phyloP scores from a whole-genome alignment of 2,797 vertebrate species.

The Coreius guichenoti region DNA sequence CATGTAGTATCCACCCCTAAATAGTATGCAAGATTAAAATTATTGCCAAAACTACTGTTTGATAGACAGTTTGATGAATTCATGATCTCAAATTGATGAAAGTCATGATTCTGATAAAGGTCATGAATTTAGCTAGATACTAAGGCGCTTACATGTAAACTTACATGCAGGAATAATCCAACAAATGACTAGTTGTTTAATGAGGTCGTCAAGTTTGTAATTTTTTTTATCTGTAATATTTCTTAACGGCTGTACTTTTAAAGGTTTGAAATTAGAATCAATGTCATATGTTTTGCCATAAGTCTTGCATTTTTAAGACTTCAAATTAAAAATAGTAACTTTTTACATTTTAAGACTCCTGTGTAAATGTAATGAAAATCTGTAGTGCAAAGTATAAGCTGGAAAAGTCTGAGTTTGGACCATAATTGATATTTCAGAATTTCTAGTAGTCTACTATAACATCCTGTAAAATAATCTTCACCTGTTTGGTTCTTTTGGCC shows the following conservation, averaged over 20 bases:
- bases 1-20: not conserved
- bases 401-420: not conserved
- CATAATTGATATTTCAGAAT: not conserved
- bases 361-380: not conserved
- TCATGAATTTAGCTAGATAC: not conserved
- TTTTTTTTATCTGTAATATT: not conserved
- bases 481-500: conserved; percentile 98
- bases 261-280: not conserved
- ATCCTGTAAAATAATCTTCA: conserved; percentile 57
- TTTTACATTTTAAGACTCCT: not conserved
- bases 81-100: not conserved
- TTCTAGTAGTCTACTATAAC: not conserved
- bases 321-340: not conserved
- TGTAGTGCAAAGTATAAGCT: not conserved
- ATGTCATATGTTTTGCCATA: not conserved
- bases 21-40: too few species aligned
- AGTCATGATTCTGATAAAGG: not conserved
- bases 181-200: too few species aligned
- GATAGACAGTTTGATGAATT: not conserved
- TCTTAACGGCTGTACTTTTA: not conserved
- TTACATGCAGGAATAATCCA: not conserved
- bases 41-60: not conserved
- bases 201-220: too few species aligned
- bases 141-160: not conserved
- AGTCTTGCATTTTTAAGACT: not conserved